Conservation (phyloP, 2,888 invertebrate genomes). For the Eumerus sabulonum region DNA sequence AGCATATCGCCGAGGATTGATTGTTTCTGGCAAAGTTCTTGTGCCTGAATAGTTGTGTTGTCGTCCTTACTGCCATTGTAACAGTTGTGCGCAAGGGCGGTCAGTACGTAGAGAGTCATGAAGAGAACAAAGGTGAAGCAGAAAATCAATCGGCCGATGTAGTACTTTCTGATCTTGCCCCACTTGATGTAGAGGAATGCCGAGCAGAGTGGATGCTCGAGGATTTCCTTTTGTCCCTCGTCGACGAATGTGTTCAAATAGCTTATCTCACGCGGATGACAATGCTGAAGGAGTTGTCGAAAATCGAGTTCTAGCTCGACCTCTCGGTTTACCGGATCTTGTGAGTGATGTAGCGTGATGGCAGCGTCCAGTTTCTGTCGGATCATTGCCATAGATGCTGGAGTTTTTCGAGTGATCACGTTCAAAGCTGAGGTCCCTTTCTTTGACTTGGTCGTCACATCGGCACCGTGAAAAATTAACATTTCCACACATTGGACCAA, state of each 20-base stretch:
- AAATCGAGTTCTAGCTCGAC: slow-evolving; percentile 91
- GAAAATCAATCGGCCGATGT: slow-evolving; percentile 88
- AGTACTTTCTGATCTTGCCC: slow-evolving; percentile 94
- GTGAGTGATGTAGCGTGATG: slow-evolving; percentile 87
- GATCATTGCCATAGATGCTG: slow-evolving; percentile 90
- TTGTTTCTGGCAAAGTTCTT: slow-evolving; percentile 88
- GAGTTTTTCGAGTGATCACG: slow-evolving; percentile 91
- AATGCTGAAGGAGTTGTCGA: slow-evolving; percentile 89
- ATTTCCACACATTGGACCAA: slow-evolving; percentile 91
- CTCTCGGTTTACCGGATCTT: slow-evolving; percentile 88
- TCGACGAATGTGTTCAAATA: slow-evolving; percentile 92
- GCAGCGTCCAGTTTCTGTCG: slow-evolving; percentile 90
- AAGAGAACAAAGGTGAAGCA: slow-evolving; percentile 89
- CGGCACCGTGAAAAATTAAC: slow-evolving; percentile 90
- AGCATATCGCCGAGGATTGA: slow-evolving; percentile 88
- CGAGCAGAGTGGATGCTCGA: slow-evolving; percentile 92
- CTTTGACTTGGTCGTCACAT: slow-evolving; percentile 92
- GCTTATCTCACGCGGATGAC: slow-evolving; percentile 90
- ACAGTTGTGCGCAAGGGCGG: slow-evolving; percentile 90
- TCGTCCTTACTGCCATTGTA: slow-evolving; percentile 90
- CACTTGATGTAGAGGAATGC: slow-evolving; percentile 93
- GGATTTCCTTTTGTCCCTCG: slow-evolving; percentile 92
- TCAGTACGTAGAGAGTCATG: slow-evolving; percentile 89
- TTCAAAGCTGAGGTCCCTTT: slow-evolving; percentile 92
- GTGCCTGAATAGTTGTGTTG: slow-evolving; percentile 85